phyloP scores from a whole-genome alignment of 2,797 vertebrate species.

The Muscicapa striata region DNA sequence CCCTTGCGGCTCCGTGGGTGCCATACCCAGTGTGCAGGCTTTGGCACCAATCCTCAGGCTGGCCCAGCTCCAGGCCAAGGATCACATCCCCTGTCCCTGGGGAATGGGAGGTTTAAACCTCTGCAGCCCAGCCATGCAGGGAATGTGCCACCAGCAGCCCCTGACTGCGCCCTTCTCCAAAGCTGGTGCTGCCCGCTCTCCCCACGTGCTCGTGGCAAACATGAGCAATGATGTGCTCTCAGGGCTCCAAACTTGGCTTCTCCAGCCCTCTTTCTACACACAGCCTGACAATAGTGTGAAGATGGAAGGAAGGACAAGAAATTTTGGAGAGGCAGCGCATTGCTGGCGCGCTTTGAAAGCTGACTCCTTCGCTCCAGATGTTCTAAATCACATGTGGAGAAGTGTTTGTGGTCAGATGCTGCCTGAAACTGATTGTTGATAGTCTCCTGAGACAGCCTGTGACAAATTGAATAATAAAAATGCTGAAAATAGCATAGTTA shows the following conservation, averaged over 20 bases:
- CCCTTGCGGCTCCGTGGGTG: not conserved
- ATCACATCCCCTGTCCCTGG: not conserved
- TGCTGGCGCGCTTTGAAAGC: constrained; percentile 11
- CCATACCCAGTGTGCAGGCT: not conserved
- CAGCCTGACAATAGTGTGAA: not conserved
- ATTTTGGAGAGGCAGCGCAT: not conserved
- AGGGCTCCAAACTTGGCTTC: not conserved
- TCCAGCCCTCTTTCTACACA: fast-evolving
- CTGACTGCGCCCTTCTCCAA: not conserved
- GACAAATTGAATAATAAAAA: constrained; percentile 88
- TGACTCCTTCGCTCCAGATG: constrained; percentile 80
- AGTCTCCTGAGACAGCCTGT: constrained; percentile 87
- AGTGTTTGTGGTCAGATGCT: constrained; percentile 89
- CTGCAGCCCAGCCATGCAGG: not conserved
- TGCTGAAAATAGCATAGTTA: constrained; percentile 91
- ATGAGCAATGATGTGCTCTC: fast-evolving
- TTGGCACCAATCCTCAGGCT: not conserved
- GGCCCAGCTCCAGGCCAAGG: not conserved
- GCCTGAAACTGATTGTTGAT: constrained; percentile 86
- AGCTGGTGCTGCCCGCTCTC: not conserved
- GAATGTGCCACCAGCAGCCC: not conserved
- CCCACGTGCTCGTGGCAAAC: fast-evolving
- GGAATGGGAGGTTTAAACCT: not conserved
- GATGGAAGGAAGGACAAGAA: not conserved
- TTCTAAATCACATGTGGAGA: constrained; percentile 90